Conservation (phyloP, 2,797 vertebrate species). For the Hippoglossus hippoglossus region DNA sequence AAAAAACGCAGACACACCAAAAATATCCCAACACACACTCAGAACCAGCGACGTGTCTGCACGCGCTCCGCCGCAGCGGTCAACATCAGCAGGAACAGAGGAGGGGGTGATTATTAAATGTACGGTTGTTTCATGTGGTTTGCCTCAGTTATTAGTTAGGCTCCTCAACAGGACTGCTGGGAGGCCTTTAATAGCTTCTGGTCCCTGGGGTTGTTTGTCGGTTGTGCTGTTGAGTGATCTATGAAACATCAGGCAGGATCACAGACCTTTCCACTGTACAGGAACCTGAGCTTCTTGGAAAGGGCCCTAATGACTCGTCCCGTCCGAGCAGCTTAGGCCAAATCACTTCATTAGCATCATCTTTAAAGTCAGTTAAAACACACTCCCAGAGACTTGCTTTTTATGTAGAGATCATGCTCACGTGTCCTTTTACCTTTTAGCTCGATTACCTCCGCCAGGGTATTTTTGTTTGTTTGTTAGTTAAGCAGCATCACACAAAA, state of each 20-base stretch:
- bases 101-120: conserved; percentile 46
- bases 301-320: conserved; percentile 29
- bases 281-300: conserved; percentile 51
- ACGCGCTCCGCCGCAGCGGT: conserved; percentile 23
- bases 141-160: conserved; percentile 49
- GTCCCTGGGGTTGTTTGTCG: conserved; percentile 55
- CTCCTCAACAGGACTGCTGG: conserved; percentile 46
- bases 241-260: conserved; percentile 50
- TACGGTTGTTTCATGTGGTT: conserved; percentile 19
- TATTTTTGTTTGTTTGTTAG: too few relatives aligned
- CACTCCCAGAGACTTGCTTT: conserved; percentile 33
- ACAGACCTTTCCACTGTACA: conserved; percentile 44
- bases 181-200: conserved; percentile 46
- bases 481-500: too few relatives aligned
- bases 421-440: not conserved
- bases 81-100: conserved; percentile 35
- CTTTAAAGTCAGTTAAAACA: conserved; percentile 43
- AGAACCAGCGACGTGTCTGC: conserved; percentile 21
- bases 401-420: not conserved
- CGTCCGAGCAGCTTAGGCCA: conserved; percentile 26
- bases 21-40: conserved; percentile 47
- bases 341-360: conserved; percentile 40
- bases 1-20: conserved; percentile 30
- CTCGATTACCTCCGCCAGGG: too few relatives aligned
- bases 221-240: conserved; percentile 47